Evolutionary conservation across 2,797 vertebrate species (phyloP).

Genomic region (Psittacula echo): DNA sequence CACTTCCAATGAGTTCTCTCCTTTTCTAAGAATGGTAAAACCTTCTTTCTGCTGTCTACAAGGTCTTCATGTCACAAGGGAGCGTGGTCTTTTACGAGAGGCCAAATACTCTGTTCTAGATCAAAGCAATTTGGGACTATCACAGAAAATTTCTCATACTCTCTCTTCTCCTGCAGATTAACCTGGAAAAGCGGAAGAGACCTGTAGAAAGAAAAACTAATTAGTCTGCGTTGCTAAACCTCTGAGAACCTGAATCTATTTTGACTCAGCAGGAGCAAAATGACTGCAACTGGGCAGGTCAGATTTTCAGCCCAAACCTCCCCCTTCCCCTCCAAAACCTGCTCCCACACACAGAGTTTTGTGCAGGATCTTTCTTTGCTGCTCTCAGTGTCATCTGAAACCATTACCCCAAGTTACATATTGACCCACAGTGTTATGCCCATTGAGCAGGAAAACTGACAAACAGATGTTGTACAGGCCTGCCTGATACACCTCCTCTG

Average conservation of each 20-base stretch:
- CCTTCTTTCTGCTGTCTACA: neutral
- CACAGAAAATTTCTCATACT: neutral
- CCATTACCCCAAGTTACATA: neutral
- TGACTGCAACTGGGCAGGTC: neutral
- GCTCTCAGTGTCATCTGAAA: neutral
- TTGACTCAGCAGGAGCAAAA: neutral
- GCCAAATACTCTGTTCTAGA: neutral
- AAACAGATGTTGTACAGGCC: neutral
- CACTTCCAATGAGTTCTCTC: neutral
- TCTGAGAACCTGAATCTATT: neutral
- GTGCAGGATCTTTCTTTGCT: neutral
- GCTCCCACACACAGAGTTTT: neutral
- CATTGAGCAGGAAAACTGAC: conserved; percentile 44
- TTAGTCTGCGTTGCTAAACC: neutral
- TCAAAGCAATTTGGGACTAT: neutral
- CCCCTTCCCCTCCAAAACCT: neutral
- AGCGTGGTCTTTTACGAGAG: neutral
- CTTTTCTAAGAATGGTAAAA: neutral
- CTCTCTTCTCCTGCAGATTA: neutral
- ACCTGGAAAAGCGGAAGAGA: neutral
- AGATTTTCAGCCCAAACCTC: neutral
- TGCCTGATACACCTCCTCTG: too few species aligned
- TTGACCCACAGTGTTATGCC: neutral
- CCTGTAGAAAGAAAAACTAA: neutral
- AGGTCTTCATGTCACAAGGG: neutral